phyloP scores from a whole-genome alignment of 2,888 invertebrate species.

The Pristionchus maxplancki region DNA sequence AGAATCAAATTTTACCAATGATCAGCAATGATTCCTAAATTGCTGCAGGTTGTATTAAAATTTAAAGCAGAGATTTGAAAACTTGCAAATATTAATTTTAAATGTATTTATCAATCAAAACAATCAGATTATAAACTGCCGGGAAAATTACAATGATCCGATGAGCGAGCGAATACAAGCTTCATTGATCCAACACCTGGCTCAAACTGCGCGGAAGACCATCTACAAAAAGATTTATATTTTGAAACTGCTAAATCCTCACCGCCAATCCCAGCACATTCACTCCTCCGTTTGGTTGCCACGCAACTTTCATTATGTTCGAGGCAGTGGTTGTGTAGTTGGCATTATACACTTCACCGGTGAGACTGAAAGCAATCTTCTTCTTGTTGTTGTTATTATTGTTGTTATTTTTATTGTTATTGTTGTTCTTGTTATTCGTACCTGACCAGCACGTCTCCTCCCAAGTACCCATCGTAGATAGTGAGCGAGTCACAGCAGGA shows the following conservation, averaged over 20 bases:
- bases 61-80: too few species aligned
- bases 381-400: too few species aligned
- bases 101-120: too few species aligned
- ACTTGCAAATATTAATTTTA: too few species aligned
- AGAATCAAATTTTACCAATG: too few species aligned
- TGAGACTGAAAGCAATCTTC: background rate
- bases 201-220: background rate
- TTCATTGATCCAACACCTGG: background rate
- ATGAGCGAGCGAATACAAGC: background rate
- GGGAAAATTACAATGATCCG: too few species aligned
- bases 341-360: background rate
- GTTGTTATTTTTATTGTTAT: too few species aligned
- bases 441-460: background rate
- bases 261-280: background rate
- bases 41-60: too few species aligned
- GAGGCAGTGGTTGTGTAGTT: background rate
- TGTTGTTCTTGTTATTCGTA: background rate
- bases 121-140: too few species aligned
- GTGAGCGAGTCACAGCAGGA: background rate
- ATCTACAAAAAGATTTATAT: background rate
- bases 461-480: background rate
- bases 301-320: background rate
- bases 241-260: background rate
- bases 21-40: too few species aligned
- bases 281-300: constrained; percentile 10